These are phyloP conservation scores for Choreutis nemorana DNA, from an alignment of 2,888 invertebrate species.

Conservation along the genomic window DNA sequence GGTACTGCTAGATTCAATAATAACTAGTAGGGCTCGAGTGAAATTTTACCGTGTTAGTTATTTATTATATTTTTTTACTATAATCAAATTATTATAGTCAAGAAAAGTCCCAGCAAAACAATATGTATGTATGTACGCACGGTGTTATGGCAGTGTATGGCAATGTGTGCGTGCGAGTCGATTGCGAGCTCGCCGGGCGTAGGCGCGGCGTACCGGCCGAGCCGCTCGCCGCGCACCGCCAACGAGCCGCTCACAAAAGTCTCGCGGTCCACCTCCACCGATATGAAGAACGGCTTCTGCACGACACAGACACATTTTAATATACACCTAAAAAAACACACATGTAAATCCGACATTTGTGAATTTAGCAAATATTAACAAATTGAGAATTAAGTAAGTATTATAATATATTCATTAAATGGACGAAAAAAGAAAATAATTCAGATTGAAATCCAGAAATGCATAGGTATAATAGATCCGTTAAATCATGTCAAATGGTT, in stretches of 20 bases:
- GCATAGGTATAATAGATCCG: too few species aligned
- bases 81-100: neutral
- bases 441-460: too few species aligned
- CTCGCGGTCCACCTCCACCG: constrained; percentile 40
- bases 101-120: neutral
- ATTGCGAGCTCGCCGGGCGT: constrained; percentile 32
- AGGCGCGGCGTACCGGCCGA: constrained; percentile 40
- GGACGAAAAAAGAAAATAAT: too few species aligned
- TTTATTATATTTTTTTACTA: neutral
- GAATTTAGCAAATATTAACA: too few species aligned
- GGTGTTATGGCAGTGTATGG: constrained; percentile 42
- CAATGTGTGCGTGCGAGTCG: constrained; percentile 30
- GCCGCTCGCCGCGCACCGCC: constrained; percentile 24
- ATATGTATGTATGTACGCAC: constrained; percentile 15
- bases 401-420: too few species aligned
- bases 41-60: neutral
- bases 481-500: too few species aligned
- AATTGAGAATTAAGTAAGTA: too few species aligned
- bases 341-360: too few species aligned
- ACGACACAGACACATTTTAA: too few species aligned
- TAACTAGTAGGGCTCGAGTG: too few species aligned
- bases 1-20: too few species aligned
- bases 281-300: constrained; percentile 52
- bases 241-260: constrained; percentile 39
- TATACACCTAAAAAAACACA: too few species aligned